phyloP scores from a whole-genome alignment of 2,888 invertebrate species.

The Panzeria rudis region DNA sequence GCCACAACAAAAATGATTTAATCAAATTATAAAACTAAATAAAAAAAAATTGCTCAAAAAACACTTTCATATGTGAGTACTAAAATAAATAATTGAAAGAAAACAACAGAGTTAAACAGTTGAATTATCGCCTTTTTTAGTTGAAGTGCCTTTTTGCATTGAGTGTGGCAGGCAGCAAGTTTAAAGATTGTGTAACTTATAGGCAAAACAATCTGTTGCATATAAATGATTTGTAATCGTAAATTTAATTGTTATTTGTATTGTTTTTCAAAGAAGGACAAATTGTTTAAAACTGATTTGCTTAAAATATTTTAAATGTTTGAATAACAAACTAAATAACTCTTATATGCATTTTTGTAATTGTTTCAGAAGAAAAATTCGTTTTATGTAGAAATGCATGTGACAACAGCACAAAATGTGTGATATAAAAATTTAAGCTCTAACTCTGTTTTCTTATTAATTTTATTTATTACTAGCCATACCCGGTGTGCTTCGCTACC shows the following conservation, averaged over 20 bases:
- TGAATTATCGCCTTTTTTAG: constrained; percentile 63
- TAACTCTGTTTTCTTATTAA: background rate
- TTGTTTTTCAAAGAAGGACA: constrained; percentile 28
- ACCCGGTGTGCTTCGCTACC: too few relatives aligned
- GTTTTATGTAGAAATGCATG: background rate
- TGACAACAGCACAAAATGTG: background rate
- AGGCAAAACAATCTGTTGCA: constrained; percentile 36
- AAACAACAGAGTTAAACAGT: constrained; percentile 41
- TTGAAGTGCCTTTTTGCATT: constrained; percentile 39
- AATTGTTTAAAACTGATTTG: constrained; percentile 20
- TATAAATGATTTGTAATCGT: constrained; percentile 27
- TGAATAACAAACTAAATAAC: constrained; percentile 1
- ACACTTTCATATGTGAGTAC: constrained; percentile 15
- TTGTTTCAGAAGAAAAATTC: background rate
- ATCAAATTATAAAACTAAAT: constrained; percentile 55
- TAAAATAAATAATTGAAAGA: constrained; percentile 22
- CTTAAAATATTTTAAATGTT: constrained; percentile 32
- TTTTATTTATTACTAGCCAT: constrained; percentile 5
- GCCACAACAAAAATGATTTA: constrained; percentile 56
- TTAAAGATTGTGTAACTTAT: constrained; percentile 26
- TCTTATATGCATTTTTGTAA: constrained; percentile 1
- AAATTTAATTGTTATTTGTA: constrained; percentile 51
- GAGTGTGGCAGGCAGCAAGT: constrained; percentile 31
- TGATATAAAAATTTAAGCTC: background rate
- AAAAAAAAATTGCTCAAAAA: background rate